Evolutionary conservation across 2,113 vertebrate species (phyloP).

Genomic region (Clarias gariepinus): DNA sequence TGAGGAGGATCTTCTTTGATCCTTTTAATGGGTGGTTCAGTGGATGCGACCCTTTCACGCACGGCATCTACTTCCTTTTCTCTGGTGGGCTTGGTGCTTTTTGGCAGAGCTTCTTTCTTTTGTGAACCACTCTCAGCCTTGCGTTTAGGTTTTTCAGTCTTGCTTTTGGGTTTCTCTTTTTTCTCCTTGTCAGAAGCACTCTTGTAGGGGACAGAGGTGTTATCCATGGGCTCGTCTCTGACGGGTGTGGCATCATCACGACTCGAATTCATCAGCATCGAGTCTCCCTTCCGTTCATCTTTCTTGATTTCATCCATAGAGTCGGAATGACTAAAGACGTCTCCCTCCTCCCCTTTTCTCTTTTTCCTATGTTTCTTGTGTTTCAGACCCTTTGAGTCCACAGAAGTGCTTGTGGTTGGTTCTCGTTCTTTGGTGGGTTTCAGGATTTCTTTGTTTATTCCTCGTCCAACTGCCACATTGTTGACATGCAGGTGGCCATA

Average conservation of each 20-base stretch:
- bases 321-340: constrained; percentile 72
- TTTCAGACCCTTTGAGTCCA: constrained; percentile 73
- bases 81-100: constrained; percentile 75
- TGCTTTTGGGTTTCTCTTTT: constrained; percentile 72
- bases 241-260: constrained; percentile 92
- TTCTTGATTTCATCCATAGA: constrained; percentile 72
- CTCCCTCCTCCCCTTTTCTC: constrained; percentile 85
- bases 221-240: constrained; percentile 95
- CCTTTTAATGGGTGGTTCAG: constrained; percentile 75
- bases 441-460: constrained; percentile 66
- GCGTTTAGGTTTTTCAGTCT: constrained; percentile 83
- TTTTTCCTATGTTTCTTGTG: constrained; percentile 85
- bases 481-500: constrained; percentile 68
- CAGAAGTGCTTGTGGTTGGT: constrained; percentile 60
- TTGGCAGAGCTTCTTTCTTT: constrained; percentile 78
- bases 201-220: constrained; percentile 77
- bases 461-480: constrained; percentile 19
- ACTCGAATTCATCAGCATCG: constrained; percentile 69
- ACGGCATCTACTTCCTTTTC: constrained; percentile 70
- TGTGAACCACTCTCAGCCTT: constrained; percentile 69
- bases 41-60: constrained; percentile 71
- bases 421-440: constrained; percentile 73
- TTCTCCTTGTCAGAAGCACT: constrained; percentile 79
- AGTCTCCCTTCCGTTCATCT: constrained; percentile 75
- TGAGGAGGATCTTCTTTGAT: constrained; percentile 76